These are phyloP conservation scores for Arrhopalites spinosus DNA, from an alignment of 2,888 invertebrate genomes.

Conservation along the genomic window DNA sequence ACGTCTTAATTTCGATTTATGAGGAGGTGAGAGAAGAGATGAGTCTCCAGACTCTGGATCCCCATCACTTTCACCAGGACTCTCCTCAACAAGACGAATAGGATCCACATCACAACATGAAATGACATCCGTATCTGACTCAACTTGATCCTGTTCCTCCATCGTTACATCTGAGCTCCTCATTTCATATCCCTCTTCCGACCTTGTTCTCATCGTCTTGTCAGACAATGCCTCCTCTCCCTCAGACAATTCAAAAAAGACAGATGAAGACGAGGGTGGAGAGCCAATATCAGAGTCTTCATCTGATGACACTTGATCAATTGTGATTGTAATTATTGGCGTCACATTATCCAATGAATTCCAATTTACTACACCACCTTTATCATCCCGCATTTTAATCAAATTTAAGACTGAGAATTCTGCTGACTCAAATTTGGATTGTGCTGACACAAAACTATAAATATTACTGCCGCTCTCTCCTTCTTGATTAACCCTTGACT, in stretches of 20 bases:
- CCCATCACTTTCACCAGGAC: constrained; percentile 15
- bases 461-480: background rate
- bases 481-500: background rate
- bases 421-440: constrained; percentile 8
- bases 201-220: background rate
- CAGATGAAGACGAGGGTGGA: constrained; percentile 27
- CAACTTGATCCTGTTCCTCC: constrained; percentile 12
- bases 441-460: background rate
- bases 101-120: background rate
- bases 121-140: background rate
- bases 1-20: constrained; percentile 47
- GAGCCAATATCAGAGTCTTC: constrained; percentile 45
- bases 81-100: background rate
- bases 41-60: constrained; percentile 26
- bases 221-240: background rate
- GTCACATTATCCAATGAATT: constrained; percentile 35
- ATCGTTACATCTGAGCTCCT: background rate
- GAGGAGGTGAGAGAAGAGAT: constrained; percentile 26
- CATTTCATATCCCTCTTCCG: background rate
- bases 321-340: constrained; percentile 53
- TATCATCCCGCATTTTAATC: constrained; percentile 32
- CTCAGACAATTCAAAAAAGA: constrained; percentile 26
- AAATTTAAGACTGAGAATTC: constrained; percentile 16
- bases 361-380: constrained; percentile 27
- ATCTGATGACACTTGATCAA: constrained; percentile 51